Evolutionary conservation across 2,888 invertebrate genomes (phyloP), one percentile per base, ranked within the genome.

Genomic region (Trissolcus japonicus): DNA sequence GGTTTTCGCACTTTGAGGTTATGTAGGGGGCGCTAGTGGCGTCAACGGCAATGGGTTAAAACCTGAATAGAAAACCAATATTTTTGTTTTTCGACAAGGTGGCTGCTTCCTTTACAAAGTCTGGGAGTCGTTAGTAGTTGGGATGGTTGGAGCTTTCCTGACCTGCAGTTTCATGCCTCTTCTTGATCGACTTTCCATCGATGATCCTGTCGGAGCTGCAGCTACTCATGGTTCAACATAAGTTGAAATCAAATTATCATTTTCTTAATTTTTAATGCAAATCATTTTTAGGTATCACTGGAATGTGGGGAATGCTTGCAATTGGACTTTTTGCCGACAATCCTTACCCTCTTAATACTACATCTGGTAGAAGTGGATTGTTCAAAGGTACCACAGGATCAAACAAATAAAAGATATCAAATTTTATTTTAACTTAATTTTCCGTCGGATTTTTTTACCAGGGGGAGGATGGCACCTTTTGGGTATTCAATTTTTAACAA

Each of bases 141-240:
- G 98, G 0, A 90, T 92, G 51, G 89, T 97, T 7, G 98, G 98
- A 0, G 95, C 94, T 0, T 88, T 93, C 2, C 90, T 97, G 29
- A 93, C 94, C 1, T 94, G 95, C 35, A 82, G 91, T 0, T 90
- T 92, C 0, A 94, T 94, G 89, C 95, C 95, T 0, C 84, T 96
- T 11, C 92, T 97, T 80, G 96, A 97, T 88, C 92, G 90, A 85
- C 84, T 95, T 77, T 92, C 93, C 9, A 93, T 98, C 0, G 98
- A 98, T 84, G 96, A 96, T 88, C 98, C 98, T 0, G 98, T 98
- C 0, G 96, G 97, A 0, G 98, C 98, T 0, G 94, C 95, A 13
- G 92, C 97, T 0, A 97, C 97, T 1, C 97, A 97, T 85, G 97
- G 96, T 80, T 48, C 6, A 43, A 9, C 7, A 55, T 57, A 59